Conservation (phyloP, 2,888 invertebrate genomes). For the Argynnis bischoffii region DNA sequence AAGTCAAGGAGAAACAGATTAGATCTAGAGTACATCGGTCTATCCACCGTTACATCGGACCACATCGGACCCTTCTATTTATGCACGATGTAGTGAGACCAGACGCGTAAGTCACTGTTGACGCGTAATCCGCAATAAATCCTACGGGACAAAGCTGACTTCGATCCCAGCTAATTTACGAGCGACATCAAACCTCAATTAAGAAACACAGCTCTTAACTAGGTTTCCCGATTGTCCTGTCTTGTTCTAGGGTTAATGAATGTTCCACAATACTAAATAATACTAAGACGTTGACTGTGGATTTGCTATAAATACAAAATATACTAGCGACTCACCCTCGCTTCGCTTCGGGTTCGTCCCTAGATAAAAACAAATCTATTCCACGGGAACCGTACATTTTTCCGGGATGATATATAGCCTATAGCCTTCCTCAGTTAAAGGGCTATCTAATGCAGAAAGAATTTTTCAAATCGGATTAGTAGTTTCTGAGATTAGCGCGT, state of each 20-base stretch:
- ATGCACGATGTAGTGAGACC: not conserved
- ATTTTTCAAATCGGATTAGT: no score
- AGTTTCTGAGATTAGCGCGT: no score
- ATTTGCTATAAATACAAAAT: not conserved
- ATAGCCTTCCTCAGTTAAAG: no score
- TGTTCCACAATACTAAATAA: not conserved
- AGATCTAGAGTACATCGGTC: no score
- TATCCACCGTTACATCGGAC: no score
- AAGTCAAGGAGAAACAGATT: no score
- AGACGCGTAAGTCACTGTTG: slow-evolving; percentile 29
- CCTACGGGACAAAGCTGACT: slow-evolving; percentile 24
- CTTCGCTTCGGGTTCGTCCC: no score
- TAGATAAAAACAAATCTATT: no score
- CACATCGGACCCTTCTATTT: not conserved
- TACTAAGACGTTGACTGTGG: not conserved
- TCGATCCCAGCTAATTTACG: slow-evolving; percentile 29
- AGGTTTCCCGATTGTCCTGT: slow-evolving; percentile 29
- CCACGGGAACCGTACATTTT: no score
- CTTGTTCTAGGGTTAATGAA: slow-evolving; percentile 6
- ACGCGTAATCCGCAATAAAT: slow-evolving; percentile 34
- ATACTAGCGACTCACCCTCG: no score
- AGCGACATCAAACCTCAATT: slow-evolving; percentile 36
- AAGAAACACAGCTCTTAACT: slow-evolving; percentile 29
- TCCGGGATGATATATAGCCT: no score
- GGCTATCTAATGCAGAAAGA: no score